Conservation (phyloP, 2,113 vertebrate genomes). For the Tragelaphus imberbis region DNA sequence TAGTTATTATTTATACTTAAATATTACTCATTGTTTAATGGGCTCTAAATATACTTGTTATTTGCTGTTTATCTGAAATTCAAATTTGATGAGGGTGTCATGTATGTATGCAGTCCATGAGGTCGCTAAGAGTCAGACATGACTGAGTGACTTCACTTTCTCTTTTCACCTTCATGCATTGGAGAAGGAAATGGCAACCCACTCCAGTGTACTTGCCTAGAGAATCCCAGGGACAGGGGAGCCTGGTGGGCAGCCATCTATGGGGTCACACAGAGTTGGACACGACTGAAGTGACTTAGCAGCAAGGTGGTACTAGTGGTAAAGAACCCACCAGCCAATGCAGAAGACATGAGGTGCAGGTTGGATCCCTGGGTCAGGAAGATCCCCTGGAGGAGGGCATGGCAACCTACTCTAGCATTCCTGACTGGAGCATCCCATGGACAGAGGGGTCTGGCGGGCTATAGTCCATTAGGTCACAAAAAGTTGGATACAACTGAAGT, state of each 20-base stretch:
- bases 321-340: not conserved
- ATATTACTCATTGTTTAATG: not conserved
- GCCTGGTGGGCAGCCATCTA: too few relatives aligned
- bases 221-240: too few relatives aligned
- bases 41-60: not conserved
- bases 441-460: not conserved
- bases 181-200: too few relatives aligned
- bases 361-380: not conserved
- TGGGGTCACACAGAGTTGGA: too few relatives aligned
- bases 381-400: not conserved
- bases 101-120: not conserved
- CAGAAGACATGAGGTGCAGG: not conserved
- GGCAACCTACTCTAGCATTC: not conserved
- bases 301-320: not conserved
- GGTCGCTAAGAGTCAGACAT: too few relatives aligned
- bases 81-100: not conserved
- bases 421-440: not conserved
- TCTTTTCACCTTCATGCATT: too few relatives aligned
- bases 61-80: not conserved
- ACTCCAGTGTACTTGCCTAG: too few relatives aligned
- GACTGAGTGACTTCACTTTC: too few relatives aligned
- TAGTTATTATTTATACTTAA: not conserved
- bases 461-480: rapidly evolving
- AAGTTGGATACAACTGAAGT: not conserved
- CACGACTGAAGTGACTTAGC: too few relatives aligned